Conservation (phyloP, 92 coral and sea anemone genomes). For the Palythoa grandis region DNA sequence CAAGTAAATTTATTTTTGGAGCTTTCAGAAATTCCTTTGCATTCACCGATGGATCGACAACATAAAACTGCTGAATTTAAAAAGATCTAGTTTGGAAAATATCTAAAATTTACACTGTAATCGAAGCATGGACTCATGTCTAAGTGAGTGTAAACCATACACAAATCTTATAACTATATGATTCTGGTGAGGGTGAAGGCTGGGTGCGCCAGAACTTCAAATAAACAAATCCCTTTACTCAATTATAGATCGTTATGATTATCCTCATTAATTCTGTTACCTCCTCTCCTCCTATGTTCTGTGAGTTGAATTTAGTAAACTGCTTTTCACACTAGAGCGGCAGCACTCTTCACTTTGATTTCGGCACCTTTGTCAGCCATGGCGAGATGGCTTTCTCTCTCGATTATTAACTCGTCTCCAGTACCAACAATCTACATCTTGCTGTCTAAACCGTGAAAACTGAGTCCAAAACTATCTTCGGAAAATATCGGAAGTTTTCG, state of each 20-base stretch:
- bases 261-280: background rate
- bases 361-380: slow-evolving; percentile 22
- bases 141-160: background rate
- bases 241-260: background rate
- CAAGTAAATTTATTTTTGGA: background rate
- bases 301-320: background rate
- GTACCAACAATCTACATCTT: background rate
- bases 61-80: background rate
- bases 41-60: background rate
- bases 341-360: slow-evolving; percentile 3
- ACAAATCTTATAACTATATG: background rate
- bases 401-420: slow-evolving; percentile 14
- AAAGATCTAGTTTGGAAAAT: background rate
- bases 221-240: background rate
- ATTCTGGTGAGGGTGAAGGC: background rate
- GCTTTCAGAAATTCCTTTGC: slow-evolving; percentile 14
- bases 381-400: slow-evolving; percentile 3
- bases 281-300: background rate
- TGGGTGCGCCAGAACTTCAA: background rate
- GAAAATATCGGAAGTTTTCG: slow-evolving; percentile 1
- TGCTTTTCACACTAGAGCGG: background rate
- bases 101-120: background rate
- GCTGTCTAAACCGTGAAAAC: background rate
- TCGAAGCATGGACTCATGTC: background rate
- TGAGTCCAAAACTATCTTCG: background rate